A percentile compares a stretch with the other conserved stretches of the same genome.
Conservation (phyloP, 1,140 invertebrate species). For the Pentalonia nigronervosa region DNA sequence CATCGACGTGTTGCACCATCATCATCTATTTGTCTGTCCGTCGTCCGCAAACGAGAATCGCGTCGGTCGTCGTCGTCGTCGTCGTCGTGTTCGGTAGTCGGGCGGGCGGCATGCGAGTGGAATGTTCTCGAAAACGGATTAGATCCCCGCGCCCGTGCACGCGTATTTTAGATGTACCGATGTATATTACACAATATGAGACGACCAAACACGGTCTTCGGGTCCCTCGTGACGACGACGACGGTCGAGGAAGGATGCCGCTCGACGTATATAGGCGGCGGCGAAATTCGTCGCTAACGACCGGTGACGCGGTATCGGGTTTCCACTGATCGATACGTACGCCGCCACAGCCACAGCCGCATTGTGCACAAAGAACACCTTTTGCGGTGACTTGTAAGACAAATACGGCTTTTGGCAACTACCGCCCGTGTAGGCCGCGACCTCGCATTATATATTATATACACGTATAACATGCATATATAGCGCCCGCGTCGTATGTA, state of each 20-base stretch:
- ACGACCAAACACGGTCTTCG: background rate
- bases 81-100: no score
- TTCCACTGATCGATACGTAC: background rate
- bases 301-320: background rate
- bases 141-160: no score
- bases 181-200: no score
- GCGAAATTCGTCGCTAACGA: slow-evolving; percentile 16
- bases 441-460: background rate
- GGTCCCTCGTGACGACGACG: background rate
- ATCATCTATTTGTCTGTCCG: no score
- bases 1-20: no score
- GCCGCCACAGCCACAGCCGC: background rate
- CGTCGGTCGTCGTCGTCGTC: no score
- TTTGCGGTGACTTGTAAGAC: slow-evolving; percentile 24
- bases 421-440: background rate
- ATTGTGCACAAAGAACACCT: background rate
- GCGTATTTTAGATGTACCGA: no score
- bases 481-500: background rate
- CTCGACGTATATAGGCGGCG: no score
- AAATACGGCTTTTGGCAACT: slow-evolving; percentile 14
- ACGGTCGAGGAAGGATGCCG: background rate
- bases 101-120: no score
- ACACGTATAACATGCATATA: no score
- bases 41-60: no score
- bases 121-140: no score